Evolutionary conservation across 2,113 vertebrate genomes (phyloP), one percentile per base, ranked within the genome.

Genomic region (Macroglossus sobrinus): DNA sequence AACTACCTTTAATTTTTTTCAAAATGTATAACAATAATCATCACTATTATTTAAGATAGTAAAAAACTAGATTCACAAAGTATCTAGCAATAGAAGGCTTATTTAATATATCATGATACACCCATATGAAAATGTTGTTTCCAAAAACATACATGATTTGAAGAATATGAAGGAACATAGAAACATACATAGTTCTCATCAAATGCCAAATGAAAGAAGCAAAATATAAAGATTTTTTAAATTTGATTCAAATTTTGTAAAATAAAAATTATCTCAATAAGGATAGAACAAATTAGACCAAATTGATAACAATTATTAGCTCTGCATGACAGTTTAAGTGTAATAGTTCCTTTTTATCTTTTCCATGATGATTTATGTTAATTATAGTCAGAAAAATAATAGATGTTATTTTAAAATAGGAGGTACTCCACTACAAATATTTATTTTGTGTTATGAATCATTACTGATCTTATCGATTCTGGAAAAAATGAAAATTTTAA

Each of bases 71-170:
- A 69, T 33, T 84, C 81, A 38, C n/a, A 90, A 68, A 75, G 9
- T 28, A 81, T n/a, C 13, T 12, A 84, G 45, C 4, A 66, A 78
- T 14, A 76, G 2, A 40, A 80, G 7, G 33, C 10, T 61, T 55
- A 84, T 81, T 91, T 69, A 84, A 76, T 93, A 94, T 66, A 96
- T 97, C 96, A 96, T 90, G 86, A 91, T 78, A 81, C 4, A 85
- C 7, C 4, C 14, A 63, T 68, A 79, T 28, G 53, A 95, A 96
- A 94, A 85, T 38, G 15, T 66, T 78, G 28, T 72, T 86, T 81
- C 8, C 4, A 69, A 93, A 88, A 94, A 11, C 30, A 88, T 47
- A 64, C 33, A 69, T 90, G 19, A 89, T 81, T 94, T 88, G 68
- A 57, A 90, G 18, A 88, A 30, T 47, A 57, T 22, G 3, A n/a